Base-by-base conservation (phyloP, 2,797 vertebrate genomes). In the Hemitrygon akajei region DNA sequence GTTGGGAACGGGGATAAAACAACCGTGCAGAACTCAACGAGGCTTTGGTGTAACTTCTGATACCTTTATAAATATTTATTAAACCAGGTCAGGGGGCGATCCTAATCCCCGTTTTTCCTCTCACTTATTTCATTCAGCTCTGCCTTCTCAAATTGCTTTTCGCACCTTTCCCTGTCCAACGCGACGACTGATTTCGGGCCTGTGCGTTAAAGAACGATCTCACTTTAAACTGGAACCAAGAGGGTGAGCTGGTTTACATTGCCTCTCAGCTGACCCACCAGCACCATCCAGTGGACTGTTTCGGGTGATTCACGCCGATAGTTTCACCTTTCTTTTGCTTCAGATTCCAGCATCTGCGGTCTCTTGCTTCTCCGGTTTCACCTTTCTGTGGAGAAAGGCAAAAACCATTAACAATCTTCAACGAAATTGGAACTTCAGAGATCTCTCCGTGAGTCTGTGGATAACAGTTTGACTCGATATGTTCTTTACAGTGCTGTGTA, bases 11-110 rank as follows among this genome's bases (percentile, higher is more conserved):
- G 71, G 22, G 71, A 75, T 2, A 18, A 22, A 22, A 25, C 63
- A 7, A 27, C 4, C 20, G 71, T 75, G 69, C 20, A 71, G 69
- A 82, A 95, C 95, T 95, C 91, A n/a, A 93, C 47, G 40, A 27
- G 47, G 5, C 84, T 87, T 30, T 63, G 30, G 84, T 18, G 14
- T 18, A 87, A 87, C 30, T 34, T 34, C 63, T 66, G 58, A 87
- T 34, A 58, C 18, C 60, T 58, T 66, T 63, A n/a, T 30, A 66
- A 66, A 14, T n/a, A 66, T 66, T 16, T 63, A 87, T 87, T 69
- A 37, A 37, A 22, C 86, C 86, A 4, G 18, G 86, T 11, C 58
- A 87, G 84, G 22, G 14, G 84, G 58, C 7, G 22, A 75, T 75
- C 71, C n/a, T 69, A 25, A 89, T 20, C 18, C 20, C 63, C 47